phyloP scores from a whole-genome alignment of 2,797 vertebrate species.

The Serranus cabrilla region DNA sequence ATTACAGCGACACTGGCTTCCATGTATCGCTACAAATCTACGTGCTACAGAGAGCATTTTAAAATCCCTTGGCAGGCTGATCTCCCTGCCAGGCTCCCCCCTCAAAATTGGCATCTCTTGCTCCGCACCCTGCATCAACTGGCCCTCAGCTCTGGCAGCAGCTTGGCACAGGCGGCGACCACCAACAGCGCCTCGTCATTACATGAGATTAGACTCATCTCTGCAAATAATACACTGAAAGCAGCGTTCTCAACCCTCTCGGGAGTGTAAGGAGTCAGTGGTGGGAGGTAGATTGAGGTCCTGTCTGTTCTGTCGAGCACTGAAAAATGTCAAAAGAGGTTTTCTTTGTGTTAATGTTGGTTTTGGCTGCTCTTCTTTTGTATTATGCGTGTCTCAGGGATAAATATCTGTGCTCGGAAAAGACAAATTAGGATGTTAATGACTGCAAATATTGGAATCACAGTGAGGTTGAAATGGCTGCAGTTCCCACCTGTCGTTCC shows the following conservation, averaged over 20 bases:
- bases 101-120: constrained; percentile 68
- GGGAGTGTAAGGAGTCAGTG: constrained; percentile 46
- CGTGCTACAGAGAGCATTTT: constrained; percentile 45
- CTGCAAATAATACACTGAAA: constrained; percentile 68
- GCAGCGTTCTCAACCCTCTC: constrained; percentile 57
- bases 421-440: neutral
- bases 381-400: constrained; percentile 26
- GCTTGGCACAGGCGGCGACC: constrained; percentile 69
- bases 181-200: constrained; percentile 69
- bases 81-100: constrained; percentile 64
- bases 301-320: constrained; percentile 54
- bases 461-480: neutral
- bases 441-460: constrained; percentile 27
- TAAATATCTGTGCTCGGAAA: constrained; percentile 21
- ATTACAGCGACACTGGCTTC: constrained; percentile 13
- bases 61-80: constrained; percentile 53
- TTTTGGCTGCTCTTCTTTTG: constrained; percentile 71
- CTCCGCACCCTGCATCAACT: constrained; percentile 67
- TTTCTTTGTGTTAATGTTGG: constrained; percentile 69
- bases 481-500: neutral
- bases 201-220: constrained; percentile 66
- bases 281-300: constrained; percentile 53
- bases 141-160: constrained; percentile 68
- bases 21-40: constrained; percentile 35
- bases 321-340: constrained; percentile 52